Base-by-base conservation (phyloP, 1,140 invertebrate genomes). In the Drosophila saltans region DNA sequence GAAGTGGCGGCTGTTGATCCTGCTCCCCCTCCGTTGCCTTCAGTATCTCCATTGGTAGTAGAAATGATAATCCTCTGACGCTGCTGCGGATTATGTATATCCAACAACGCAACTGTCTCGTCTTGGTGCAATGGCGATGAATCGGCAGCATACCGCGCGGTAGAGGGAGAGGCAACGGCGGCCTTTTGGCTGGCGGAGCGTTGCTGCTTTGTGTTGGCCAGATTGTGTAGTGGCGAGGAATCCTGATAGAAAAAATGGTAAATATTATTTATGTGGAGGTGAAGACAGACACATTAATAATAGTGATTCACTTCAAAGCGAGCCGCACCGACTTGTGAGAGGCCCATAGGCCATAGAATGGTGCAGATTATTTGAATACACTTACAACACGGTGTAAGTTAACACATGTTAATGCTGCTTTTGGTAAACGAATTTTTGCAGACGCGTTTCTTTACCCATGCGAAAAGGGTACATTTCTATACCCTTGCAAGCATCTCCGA, bases 201-300 rank as follows among this genome's bases (percentile, higher is more conserved):
- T 75, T 79, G 79, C 59, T 92, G 91, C 91, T 90, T 92, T 89
- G 88, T 81, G 69, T 92, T 92, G 79, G 91, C 91, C 91, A 92
- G 91, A 91, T 92, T 92, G 91, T 92, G 91, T 43, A 92, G 83
- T 80, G 91, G 91, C 74, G 91, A 92, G 71, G 91, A 92, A 74
- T 92, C 91, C 91, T 92, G 45, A 4, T 60, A 71, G 1, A 16
- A 56, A 45, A n/a, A 9, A 7, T 58, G 65, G 28, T 10, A 30
- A 36, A 36, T 36, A 0, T 6, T 36, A 36, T 6, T 36, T 40
- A 10, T 21, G 56, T 24, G 3, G 5, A 30, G 28, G 28, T 30
- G 28, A 30, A 30, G 4, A 16, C 16, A 2, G 28, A 4, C 28
- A 30, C 28, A 30, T 30, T 30, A 4, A 30, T 30, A 30, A 30